Percentiles rank a stretch among this genome's conserved stretches.
Conservation (phyloP, 2,888 invertebrate genomes). For the Philonicus albiceps region DNA sequence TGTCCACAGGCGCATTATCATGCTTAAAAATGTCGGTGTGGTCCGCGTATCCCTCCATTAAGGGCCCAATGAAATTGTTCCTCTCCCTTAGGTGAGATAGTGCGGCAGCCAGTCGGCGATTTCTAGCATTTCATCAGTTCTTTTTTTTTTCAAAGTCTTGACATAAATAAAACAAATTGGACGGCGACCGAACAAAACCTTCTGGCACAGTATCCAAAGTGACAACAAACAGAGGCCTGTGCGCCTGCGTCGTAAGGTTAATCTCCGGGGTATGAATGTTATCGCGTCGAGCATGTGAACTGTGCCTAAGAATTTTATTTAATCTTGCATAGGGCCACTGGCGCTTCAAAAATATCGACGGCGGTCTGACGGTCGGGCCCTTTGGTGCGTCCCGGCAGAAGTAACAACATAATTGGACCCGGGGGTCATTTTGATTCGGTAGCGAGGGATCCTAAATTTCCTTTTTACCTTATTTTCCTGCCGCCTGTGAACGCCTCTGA, state of each 20-base stretch:
- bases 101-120: neutral
- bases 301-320: constrained; percentile 43
- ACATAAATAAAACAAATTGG: constrained; percentile 29
- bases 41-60: constrained; percentile 24
- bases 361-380: neutral
- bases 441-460: constrained; percentile 19
- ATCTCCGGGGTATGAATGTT: constrained; percentile 31
- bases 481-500: neutral
- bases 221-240: constrained; percentile 24
- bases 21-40: constrained; percentile 14
- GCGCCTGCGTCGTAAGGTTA: neutral
- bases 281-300: constrained; percentile 39
- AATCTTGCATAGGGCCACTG: constrained; percentile 33
- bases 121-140: neutral
- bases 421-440: constrained; percentile 38
- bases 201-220: constrained; percentile 1
- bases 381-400: neutral
- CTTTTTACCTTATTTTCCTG: constrained; percentile 6
- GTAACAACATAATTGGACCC: constrained; percentile 40
- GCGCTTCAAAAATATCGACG: constrained; percentile 13
- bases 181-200: neutral
- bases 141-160: neutral
- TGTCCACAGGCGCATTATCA: neutral
- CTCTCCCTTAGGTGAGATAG: constrained; percentile 33
- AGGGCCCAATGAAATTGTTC: constrained; percentile 35